Conservation (phyloP, 2,888 invertebrate genomes). For the Nasonia oneida region DNA sequence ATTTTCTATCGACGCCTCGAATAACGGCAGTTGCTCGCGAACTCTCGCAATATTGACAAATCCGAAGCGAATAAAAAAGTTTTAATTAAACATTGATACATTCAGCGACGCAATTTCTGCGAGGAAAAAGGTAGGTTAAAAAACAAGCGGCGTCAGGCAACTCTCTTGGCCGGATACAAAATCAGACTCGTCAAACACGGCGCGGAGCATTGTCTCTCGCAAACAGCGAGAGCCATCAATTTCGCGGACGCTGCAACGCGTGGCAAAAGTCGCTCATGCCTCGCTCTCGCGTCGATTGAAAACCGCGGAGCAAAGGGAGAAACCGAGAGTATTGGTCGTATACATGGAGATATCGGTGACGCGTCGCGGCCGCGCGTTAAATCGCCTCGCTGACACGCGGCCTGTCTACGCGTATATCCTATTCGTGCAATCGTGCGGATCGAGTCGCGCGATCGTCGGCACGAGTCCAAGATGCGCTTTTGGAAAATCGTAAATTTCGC, state of each 20-base stretch:
- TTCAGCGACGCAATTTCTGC: conserved; percentile 44
- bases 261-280: conserved; percentile 53
- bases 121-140: not conserved
- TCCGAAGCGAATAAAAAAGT: conserved; percentile 45
- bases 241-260: conserved; percentile 31
- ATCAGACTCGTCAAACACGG: conserved; percentile 35
- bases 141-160: not conserved
- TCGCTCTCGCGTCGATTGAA: not conserved
- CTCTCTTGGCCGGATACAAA: conserved; percentile 14
- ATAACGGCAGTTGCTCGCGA: not conserved
- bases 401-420: conserved; percentile 73
- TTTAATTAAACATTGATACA: conserved; percentile 54
- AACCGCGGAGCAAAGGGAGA: conserved; percentile 51
- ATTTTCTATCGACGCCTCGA: conserved; percentile 38
- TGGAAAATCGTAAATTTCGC: not conserved
- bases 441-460: not conserved
- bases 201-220: conserved; percentile 24
- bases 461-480: conserved; percentile 31
- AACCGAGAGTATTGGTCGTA: conserved; percentile 44
- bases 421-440: conserved; percentile 56
- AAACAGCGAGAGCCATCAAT: conserved; percentile 41
- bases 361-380: conserved; percentile 76
- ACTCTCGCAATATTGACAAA: conserved; percentile 34
- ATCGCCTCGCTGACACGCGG: conserved; percentile 76
- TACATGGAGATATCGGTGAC: conserved; percentile 73